Base-by-base conservation (phyloP, 1,140 invertebrate species). In the Drosophila pallidifrons region DNA sequence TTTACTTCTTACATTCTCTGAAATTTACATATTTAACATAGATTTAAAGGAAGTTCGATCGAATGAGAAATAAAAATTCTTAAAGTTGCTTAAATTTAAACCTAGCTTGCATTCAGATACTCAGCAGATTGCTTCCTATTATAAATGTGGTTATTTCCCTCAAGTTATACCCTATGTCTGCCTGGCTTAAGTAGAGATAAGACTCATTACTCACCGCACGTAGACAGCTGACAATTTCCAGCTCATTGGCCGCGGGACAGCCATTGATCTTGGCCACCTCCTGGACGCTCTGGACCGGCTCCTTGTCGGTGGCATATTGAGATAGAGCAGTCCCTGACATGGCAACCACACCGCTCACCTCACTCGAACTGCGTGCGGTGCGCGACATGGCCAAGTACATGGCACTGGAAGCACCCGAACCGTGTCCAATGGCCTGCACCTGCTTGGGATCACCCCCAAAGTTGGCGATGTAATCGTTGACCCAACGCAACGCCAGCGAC, bases 391-490 rank as follows among this genome's bases (percentile, higher is more conserved):
- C 91, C 7, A 95, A 66, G 77, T 95, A 93, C 55, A 94, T 93
- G 43, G 95, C 95, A 74, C 93, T 93, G 74, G 94, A 94, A 0
- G 95, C 95, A 0, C 95, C 96, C 2, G 95, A 94, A 7, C 95
- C 95, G 69, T 96, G 95, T 0, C 96, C 96, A 74, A 95, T 94
- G 1, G 95, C 93, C 10, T 95, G 94, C 49, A 97, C 94, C 77
- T 94, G 93, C 10, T 94, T 92, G 0, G 95, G 94, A 92, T 97
- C 94, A 8, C 96, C 96, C 3, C 96, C 96, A 71, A 97, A 96
- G 67, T 94, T 94, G 43, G 91, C 92, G 78, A 95, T 95, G 77
- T 97, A 95, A 58, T 95, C 93, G 58, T 93, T 93, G 7, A 96
- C 93, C 95, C 95, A 96, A 61, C 94, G 92, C 2, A 96, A 88